Evolutionary conservation across 2,888 invertebrate species (phyloP).

Genomic region (Leptogaster cylindrica): DNA sequence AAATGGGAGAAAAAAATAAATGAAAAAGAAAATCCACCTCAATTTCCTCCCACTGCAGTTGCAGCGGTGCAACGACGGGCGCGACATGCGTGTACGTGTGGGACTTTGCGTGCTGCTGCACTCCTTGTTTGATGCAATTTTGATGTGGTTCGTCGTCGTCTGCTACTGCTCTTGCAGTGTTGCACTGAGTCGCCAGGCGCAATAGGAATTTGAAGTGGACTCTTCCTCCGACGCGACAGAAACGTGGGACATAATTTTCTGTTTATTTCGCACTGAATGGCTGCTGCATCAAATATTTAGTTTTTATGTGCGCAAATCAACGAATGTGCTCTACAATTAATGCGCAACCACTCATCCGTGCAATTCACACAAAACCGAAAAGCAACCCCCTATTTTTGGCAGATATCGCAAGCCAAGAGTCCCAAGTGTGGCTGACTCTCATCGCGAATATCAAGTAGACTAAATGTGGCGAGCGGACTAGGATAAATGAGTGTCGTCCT

Average conservation of each 20-base stretch:
- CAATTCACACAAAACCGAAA: neutral
- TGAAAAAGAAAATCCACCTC: neutral
- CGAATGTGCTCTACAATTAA: neutral
- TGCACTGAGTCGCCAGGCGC: neutral
- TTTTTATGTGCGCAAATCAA: neutral
- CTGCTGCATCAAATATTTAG: constrained; percentile 2
- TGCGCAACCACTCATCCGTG: neutral
- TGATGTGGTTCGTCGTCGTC: neutral
- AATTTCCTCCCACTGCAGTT: neutral
- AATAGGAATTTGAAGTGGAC: neutral
- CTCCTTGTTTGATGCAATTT: neutral
- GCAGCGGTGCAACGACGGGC: neutral
- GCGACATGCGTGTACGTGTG: neutral
- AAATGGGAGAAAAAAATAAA: too few relatives aligned
- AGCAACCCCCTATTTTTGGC: neutral
- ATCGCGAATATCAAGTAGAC: neutral
- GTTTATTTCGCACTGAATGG: neutral
- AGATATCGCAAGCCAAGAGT: neutral
- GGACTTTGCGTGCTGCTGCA: neutral
- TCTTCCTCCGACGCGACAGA: neutral
- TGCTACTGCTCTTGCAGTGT: neutral
- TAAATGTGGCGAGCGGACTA: too few relatives aligned
- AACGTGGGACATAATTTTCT: neutral
- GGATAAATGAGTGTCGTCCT: too few relatives aligned
- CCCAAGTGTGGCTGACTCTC: neutral